Evolutionary conservation across 2,888 invertebrate species (phyloP), one percentile per base, ranked within the genome.

Genomic region (Keiferia lycopersicella): DNA sequence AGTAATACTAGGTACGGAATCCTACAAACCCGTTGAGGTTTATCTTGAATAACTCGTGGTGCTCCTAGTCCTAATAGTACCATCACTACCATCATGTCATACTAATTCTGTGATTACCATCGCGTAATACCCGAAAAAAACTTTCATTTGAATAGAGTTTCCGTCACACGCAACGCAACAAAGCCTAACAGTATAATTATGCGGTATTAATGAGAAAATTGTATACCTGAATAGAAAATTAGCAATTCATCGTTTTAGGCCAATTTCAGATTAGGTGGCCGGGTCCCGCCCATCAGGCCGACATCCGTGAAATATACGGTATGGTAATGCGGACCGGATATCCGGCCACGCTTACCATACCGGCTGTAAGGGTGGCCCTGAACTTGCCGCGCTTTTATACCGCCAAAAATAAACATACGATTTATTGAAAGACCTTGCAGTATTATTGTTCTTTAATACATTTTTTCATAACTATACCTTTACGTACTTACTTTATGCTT

Each of bases 251-350:
- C 51, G 51, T 53, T 53, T 53, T 53, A 26, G 30, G 8, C 56
- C 34, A 56, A 56, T 34, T 56, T 56, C 16, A 56, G 56, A 56
- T 56, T 56, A 56, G 56, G 11, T 16, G 6, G 56, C 34, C 34
- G n/a, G 71, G 68, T 64, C 69, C 76, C 69, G 69, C 73, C 72
- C 66, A 69, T 65, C 77, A 74, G 73, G 69, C 72, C 72, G 65
- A 68, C 56, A 56, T 66, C 77, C 74, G 73, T 74, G 69, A 71
- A 74, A 72, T 60, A 51, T 73, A 77, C 74, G 74, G 75, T 79
- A 75, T 78, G 82, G 80, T 78, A 87, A 83, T 79, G 78, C 77
- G 78, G 79, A 73, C 79, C 88, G 88, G 87, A 88, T 70, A 57
- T 86, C 84, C 87, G 87, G 75, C 75, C 69, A 73, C 77, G 76